Percentiles rank a stretch among this genome's conserved stretches.
Conservation (phyloP, 2,888 invertebrate species). For the Apamea monoglypha region DNA sequence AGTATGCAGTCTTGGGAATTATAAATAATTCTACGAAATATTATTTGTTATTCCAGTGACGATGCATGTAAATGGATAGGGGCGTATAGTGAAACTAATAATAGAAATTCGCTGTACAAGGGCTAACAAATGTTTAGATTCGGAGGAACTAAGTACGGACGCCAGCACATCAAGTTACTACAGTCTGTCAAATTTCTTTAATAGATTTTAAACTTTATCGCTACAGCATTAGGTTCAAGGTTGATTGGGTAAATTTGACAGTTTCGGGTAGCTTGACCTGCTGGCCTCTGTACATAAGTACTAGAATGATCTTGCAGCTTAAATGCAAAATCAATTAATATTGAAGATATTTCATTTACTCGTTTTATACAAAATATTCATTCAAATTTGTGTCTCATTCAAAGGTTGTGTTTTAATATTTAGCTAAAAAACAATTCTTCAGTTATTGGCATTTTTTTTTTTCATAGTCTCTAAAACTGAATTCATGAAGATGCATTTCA, state of each 20-base stretch:
- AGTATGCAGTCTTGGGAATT: not conserved
- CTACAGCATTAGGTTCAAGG: too few species aligned
- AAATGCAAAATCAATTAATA: not conserved
- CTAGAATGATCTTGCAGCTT: not conserved
- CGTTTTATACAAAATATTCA: not conserved
- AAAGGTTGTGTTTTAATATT: slow-evolving; percentile 3
- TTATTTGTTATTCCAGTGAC: not conserved
- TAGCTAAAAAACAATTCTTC: not conserved
- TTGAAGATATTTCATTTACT: not conserved
- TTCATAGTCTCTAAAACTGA: not conserved
- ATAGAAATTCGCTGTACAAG: not conserved
- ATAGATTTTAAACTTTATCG: too few species aligned
- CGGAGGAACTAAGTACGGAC: too few species aligned
- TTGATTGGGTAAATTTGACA: too few species aligned
- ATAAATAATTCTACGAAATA: slow-evolving; percentile 7
- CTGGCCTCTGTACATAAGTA: too few species aligned
- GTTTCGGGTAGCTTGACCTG: too few species aligned
- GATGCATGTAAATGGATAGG: not conserved
- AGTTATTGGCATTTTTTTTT: slow-evolving; percentile 1
- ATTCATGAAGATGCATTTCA: slow-evolving; percentile 18
- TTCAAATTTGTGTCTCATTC: not conserved
- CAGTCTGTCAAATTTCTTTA: too few species aligned
- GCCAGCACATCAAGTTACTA: too few species aligned
- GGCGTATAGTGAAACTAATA: not conserved
- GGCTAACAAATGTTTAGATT: not conserved